Base-by-base conservation (phyloP, 2,797 vertebrate species). In the Lindbergichthys nudifrons region DNA sequence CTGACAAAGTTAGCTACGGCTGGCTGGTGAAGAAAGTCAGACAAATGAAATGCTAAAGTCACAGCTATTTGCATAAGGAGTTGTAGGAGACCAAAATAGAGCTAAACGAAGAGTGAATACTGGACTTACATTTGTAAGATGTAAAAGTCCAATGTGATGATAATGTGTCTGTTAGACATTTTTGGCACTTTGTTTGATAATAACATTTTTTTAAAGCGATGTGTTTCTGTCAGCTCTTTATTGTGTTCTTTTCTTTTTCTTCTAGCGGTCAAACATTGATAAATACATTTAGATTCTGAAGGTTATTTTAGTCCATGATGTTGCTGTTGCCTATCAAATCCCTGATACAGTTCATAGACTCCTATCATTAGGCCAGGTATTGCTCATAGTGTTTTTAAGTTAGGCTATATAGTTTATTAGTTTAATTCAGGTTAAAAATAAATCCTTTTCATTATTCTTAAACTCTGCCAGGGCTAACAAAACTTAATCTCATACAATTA, bases 61-160 rank as follows among this genome's bases (percentile, higher is more conserved):
- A 9, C 12, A 45, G 3, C 39, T 36, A 36, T 36, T 36, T 36
- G 6, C 32, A 6, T 16, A 36, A n/a, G 18, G 32, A 30, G 13
- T 3, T 42, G 42, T 11, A 58, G 51, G 68, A 64, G 30, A 42
- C 64, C 13, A 60, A 69, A 48, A 50, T 59, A 59, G 32, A 68
- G 65, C 16, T 43, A 14, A 67, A 64, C 11, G 23, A 3, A 18
- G 48, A 51, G 9, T 15, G 3, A 66, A 39, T n/a, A 36, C 32
- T 36, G 32, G 32, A 36, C 32, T 36, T 36, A 9, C 26, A 12
- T 39, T 18, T 46, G 16, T 48, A 54, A 52, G 12, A 10, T 23
- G 30, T 48, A 23, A 58, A 23, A 5, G 42, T 50, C 30, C 32
- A 43, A 4, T 18, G 32, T 13, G 11, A 19, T 56, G n/a, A 32